A percentile compares a stretch with the other conserved stretches of the same genome.
phyloP scores from a whole-genome alignment of 2,888 invertebrate genomes.

The Entomobrya proxima region DNA sequence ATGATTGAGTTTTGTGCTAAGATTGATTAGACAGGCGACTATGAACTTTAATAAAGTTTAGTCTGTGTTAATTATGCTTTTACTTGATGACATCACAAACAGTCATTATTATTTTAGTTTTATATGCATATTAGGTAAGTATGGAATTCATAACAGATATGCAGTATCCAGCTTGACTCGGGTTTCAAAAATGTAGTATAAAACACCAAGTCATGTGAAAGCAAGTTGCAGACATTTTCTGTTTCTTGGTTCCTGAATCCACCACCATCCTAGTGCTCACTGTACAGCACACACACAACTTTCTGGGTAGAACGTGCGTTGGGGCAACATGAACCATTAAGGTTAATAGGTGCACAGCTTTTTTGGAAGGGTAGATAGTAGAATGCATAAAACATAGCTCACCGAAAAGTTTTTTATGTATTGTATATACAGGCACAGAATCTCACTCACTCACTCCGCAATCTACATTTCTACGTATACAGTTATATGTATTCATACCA shows the following conservation, averaged over 20 bases:
- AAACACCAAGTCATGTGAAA: no score
- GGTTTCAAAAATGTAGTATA: no score
- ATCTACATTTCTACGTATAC: not conserved
- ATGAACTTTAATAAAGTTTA: constrained; percentile 29
- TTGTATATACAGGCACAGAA: not conserved
- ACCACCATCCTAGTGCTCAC: no score
- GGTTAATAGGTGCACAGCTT: no score
- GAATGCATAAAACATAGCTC: not conserved
- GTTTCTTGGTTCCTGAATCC: no score
- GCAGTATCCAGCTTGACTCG: no score
- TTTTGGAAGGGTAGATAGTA: not conserved
- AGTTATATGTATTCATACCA: not conserved
- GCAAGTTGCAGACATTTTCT: no score
- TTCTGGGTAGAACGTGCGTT: no score
- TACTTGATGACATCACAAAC: constrained; percentile 50
- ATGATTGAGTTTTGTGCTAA: no score
- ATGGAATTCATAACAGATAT: no score
- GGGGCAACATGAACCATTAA: constrained; percentile 39
- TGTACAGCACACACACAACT: no score
- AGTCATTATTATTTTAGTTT: constrained; percentile 46
- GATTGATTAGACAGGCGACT: not conserved
- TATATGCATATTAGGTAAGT: not conserved
- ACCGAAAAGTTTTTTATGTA: not conserved
- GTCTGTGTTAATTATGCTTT: constrained; percentile 37
- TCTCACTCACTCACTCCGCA: not conserved